These are phyloP conservation scores for Muscina levida DNA, from an alignment of 2,888 invertebrate genomes.

Conservation along the genomic window DNA sequence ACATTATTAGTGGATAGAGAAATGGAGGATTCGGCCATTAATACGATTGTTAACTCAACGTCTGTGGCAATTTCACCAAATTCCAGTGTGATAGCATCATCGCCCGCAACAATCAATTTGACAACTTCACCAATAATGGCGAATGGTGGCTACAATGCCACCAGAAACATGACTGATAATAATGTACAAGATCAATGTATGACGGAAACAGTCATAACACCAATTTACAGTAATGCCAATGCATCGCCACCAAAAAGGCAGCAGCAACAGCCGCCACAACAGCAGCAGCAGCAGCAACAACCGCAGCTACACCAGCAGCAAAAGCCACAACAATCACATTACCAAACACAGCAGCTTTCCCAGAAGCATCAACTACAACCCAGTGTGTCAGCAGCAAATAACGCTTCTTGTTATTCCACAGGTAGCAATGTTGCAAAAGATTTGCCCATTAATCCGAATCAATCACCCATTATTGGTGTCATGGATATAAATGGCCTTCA, in stretches of 20 bases:
- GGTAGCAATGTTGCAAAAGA: neutral
- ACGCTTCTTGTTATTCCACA: neutral
- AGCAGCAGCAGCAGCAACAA: neutral
- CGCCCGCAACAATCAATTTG: neutral
- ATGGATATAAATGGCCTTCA: constrained; percentile 60
- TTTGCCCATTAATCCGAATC: neutral
- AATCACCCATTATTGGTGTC: constrained; percentile 54
- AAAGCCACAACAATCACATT: neutral
- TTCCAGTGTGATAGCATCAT: neutral
- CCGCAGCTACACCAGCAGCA: neutral
- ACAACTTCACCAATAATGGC: neutral
- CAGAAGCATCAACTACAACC: neutral
- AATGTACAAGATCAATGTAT: neutral
- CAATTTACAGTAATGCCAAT: neutral
- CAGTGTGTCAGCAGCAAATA: neutral
- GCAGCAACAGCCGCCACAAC: neutral
- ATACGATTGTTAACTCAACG: constrained; percentile 15
- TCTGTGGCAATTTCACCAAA: neutral
- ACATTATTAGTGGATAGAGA: neutral
- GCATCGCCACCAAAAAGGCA: constrained; percentile 17
- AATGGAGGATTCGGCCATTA: constrained; percentile 39
- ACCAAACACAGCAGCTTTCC: neutral
- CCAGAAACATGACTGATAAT: neutral
- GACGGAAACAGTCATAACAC: neutral
- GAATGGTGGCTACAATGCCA: neutral